Evolutionary conservation across 2,888 invertebrate species (phyloP).

Genomic region (Polyommatus icarus): DNA sequence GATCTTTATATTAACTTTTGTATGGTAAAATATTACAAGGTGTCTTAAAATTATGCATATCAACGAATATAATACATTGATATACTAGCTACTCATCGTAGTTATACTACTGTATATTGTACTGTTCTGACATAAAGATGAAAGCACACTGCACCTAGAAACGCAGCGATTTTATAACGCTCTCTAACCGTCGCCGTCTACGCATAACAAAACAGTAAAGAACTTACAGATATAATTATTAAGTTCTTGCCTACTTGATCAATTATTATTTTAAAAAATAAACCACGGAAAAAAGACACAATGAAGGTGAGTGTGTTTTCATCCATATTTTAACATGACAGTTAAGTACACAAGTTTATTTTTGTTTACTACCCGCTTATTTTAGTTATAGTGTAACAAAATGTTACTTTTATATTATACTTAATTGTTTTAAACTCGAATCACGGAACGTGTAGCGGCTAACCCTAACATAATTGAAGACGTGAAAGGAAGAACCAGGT

Average conservation of each 20-base stretch:
- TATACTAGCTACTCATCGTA: constrained; percentile 30
- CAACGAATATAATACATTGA: constrained; percentile 55
- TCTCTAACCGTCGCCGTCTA: background rate
- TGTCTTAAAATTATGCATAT: constrained; percentile 80
- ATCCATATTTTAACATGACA: background rate
- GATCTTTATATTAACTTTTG: constrained; percentile 56
- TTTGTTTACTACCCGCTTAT: background rate
- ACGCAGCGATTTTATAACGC: background rate
- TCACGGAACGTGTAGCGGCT: constrained; percentile 1
- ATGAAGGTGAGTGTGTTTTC: background rate
- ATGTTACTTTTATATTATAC: background rate
- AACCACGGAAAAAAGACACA: background rate
- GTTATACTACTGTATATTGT: constrained; percentile 27
- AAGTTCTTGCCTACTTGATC: background rate
- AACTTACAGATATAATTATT: background rate
- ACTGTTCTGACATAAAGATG: background rate
- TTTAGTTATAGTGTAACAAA: background rate
- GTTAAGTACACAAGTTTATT: background rate
- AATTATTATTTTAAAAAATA: background rate
- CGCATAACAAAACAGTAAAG: background rate
- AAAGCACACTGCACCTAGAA: constrained; percentile 8
- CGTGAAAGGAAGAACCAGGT: too few relatives aligned
- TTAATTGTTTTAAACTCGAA: background rate
- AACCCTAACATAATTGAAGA: background rate
- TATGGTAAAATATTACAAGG: constrained; percentile 72